Evolutionary conservation across 1,140 invertebrate species (phyloP), one percentile per base, ranked within the genome.

Genomic region (Panagrolaimus sp.): DNA sequence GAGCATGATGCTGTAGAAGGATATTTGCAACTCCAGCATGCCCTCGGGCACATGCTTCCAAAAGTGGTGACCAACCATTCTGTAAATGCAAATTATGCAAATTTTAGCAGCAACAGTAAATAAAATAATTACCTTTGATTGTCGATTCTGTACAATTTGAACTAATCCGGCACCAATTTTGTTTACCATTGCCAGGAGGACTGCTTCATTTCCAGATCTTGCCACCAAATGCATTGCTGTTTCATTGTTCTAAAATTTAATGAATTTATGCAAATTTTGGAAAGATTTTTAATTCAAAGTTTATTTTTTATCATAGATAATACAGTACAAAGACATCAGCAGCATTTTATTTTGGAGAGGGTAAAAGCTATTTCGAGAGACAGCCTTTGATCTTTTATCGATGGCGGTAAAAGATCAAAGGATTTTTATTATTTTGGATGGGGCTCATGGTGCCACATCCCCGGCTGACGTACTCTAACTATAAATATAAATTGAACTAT

Each of bases 151-250:
- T 0, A 92, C 92, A 84, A 91, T 90, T 82, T 96, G 92, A 2
- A 94, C 89, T 73, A 93, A 90, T 1, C 89, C 90, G 1, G 90
- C 86, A 44, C 89, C 89, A 87, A 98, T 91, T 79, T 93, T 89
- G 65, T 89, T 88, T 43, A 97, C 89, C 88, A 98, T 96, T 84
- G 96, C 94, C 63, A 89, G 88, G 63, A 98, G 85, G 17, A 98
- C 90, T 73, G 94, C 92, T 82, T 94, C 94, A 84, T 98, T 98
- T 6, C 96, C 96, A 5, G 91, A 91, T 21, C 92, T 86, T 6
- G 94, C 93, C 79, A 92, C 93, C 77, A 94, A 91, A 84, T 99
- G 96, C 77, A 99, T 91, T 0, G 92, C 90, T 0, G 94, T 95
- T 86, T 98, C 95, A 74, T 90, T 70, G 10, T 65, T 71, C 71